phyloP scores from a whole-genome alignment of 2,113 vertebrate genomes.

The Perca fluviatilis region DNA sequence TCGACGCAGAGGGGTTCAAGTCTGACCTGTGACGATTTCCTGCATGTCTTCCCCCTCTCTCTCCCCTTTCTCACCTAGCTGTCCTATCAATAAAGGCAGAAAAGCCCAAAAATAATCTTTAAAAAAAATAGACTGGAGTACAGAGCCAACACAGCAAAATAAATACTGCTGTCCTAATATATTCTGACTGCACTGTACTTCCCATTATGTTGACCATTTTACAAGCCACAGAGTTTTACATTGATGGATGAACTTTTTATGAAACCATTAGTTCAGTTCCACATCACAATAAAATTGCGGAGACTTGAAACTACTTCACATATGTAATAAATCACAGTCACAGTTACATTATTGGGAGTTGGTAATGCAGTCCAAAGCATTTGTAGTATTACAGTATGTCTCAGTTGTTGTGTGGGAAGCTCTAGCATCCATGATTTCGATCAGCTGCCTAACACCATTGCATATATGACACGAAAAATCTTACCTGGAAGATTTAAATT shows the following conservation, averaged over 20 bases:
- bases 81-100: no score
- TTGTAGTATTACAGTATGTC: neutral
- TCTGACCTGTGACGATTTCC: no score
- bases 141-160: constrained; percentile 5
- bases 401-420: neutral
- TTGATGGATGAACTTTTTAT: constrained; percentile 55
- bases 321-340: constrained; percentile 38
- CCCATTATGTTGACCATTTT: constrained; percentile 20
- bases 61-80: no score
- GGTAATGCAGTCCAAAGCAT: constrained; percentile 14
- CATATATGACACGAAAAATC: neutral
- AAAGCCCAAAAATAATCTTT: no score
- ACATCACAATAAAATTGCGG: constrained; percentile 1
- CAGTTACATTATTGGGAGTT: neutral
- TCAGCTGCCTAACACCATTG: neutral
- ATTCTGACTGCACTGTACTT: constrained; percentile 15
- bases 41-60: no score
- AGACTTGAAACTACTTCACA: constrained; percentile 21
- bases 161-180: constrained; percentile 3
- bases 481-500: neutral
- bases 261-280: constrained; percentile 38
- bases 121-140: neutral
- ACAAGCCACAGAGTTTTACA: constrained; percentile 18
- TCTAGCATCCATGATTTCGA: neutral
- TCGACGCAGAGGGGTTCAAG: no score